Evolutionary conservation across 1,140 invertebrate genomes (phyloP).

Genomic region (Drosophila willistoni): DNA sequence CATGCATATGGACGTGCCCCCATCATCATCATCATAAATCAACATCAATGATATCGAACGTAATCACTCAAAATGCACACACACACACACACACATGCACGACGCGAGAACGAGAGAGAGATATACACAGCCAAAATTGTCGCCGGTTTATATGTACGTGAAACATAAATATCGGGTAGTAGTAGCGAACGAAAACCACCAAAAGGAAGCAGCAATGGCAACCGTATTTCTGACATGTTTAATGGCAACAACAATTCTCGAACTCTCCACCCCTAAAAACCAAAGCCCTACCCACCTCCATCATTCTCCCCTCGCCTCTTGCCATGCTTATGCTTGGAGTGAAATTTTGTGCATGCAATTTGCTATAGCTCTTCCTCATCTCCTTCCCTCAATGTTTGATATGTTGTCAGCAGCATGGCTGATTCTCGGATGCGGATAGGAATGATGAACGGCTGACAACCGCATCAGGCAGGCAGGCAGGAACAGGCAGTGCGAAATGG

Average conservation of each 20-base stretch:
- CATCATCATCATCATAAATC: constrained; percentile 73
- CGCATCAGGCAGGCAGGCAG: constrained; percentile 28
- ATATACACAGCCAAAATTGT: constrained; percentile 25
- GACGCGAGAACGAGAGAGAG: not conserved
- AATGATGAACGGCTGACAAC: constrained; percentile 72
- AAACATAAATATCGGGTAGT: constrained; percentile 69
- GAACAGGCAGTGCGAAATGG: constrained; percentile 29
- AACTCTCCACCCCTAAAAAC: constrained; percentile 2
- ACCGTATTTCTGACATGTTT: constrained; percentile 69
- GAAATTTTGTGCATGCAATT: constrained; percentile 69
- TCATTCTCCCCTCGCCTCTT: not conserved
- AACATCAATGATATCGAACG: constrained; percentile 80
- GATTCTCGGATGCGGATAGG: constrained; percentile 34
- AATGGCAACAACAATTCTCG: constrained; percentile 65
- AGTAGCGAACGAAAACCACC: constrained; percentile 45
- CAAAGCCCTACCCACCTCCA: not conserved
- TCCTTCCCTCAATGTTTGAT: constrained; percentile 35
- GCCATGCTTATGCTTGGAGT: constrained; percentile 11
- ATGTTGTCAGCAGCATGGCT: constrained; percentile 27
- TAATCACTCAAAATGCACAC: constrained; percentile 74
- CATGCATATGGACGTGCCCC: constrained; percentile 16
- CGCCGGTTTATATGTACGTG: constrained; percentile 43
- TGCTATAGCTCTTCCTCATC: constrained; percentile 27
- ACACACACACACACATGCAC: constrained; percentile 12
- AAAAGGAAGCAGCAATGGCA: constrained; percentile 37